Evolutionary conservation across 2,113 vertebrate species (phyloP), one percentile per base, ranked within the genome.

Genomic region (Pterophyllum scalare): DNA sequence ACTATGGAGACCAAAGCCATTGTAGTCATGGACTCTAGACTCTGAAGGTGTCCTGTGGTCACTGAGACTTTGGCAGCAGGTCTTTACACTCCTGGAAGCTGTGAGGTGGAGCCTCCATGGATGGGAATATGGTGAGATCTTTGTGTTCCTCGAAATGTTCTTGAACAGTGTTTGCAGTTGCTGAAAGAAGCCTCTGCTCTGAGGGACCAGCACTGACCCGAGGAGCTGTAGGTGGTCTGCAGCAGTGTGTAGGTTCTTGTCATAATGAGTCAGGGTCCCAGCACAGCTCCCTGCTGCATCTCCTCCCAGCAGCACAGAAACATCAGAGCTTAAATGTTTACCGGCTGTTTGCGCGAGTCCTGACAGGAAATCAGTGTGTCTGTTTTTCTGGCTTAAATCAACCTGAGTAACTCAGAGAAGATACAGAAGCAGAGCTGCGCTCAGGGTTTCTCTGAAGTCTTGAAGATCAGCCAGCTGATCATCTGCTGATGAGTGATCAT

Each of bases 1-100:
- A 15, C 64, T 28, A 5, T 49, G 12, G 64, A 28, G 15, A 49
- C 40, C 0, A 70, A 7, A 10, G 0, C 40, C 0, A 3, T 3
- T 49, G 13, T 2, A 17, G 15, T 49, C 15, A 24, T 26, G 62
- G 62, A 17, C 62, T 26, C 38, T 22, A 46, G 38, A 22, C 64
- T 0, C n/a, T 0, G 64, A 65, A 65, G 38, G 64, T 0, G 13
- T 46, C 46, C 15, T 49, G 43, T 49, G 15, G 46, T 49, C 46
- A 6, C 17, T 19, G 8, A 67, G 62, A 24, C 35, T 9, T 38
- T 38, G 40, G 61, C 22, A 22, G 62, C 38, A 65, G 62, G 62
- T 40, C n/a, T 4, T 7, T 6, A 49, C 46, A 0, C 20, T 40
- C 61, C 61, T 64, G 61, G 2, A 67, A 40, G 62, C 9, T 2